These are phyloP conservation scores for Thymelicus sylvestris DNA, from an alignment of 2,888 invertebrate species.

Conservation along the genomic window DNA sequence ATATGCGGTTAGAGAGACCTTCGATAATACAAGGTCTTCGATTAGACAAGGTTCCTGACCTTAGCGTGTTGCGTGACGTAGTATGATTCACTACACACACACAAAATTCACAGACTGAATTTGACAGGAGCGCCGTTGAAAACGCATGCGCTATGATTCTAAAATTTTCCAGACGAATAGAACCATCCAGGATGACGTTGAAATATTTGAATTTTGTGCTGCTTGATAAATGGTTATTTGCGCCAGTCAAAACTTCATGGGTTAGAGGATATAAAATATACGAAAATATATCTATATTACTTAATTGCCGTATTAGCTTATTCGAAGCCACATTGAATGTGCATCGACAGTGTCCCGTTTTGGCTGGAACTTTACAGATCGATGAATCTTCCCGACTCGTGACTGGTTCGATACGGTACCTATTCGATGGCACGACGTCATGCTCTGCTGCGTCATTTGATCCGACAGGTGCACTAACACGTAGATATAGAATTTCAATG, in stretches of 20 bases:
- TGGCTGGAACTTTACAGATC: not conserved
- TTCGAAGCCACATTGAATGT: no score
- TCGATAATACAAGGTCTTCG: not conserved
- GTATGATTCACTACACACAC: no score
- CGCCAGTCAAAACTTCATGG: no score
- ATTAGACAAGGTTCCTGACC: not conserved
- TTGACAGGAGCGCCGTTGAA: not conserved
- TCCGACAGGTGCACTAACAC: conserved; percentile 68
- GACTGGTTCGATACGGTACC: conserved; percentile 55
- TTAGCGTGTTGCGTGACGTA: not conserved
- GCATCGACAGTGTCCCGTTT: no score
- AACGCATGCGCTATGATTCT: not conserved
- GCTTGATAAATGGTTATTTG: no score
- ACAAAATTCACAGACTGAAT: not conserved
- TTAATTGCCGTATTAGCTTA: no score
- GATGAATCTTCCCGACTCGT: conserved; percentile 47
- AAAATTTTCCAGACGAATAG: conserved; percentile 1
- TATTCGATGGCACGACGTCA: conserved; percentile 56
- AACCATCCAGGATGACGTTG: no score
- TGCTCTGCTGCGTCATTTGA: conserved; percentile 68
- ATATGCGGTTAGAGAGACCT: not conserved
- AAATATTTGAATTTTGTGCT: no score
- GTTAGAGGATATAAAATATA: no score
- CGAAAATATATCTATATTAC: no score
- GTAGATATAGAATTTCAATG: conserved; percentile 15